Evolutionary conservation across 1,140 invertebrate genomes (phyloP).

Genomic region (Ceratosolen solmsi): DNA sequence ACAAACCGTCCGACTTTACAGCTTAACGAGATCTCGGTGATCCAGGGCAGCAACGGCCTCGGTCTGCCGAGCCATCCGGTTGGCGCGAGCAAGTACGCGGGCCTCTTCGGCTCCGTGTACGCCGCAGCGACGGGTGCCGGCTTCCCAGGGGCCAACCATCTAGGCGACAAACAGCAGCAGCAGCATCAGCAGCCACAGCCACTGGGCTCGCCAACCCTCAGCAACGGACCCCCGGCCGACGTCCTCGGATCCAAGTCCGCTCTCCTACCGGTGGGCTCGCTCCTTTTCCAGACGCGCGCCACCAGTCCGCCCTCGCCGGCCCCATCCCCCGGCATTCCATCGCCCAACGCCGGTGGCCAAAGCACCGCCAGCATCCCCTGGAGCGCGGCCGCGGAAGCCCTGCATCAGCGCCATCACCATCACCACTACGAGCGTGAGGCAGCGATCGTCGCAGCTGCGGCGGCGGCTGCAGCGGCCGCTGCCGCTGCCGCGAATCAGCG

Average conservation of each 20-base stretch:
- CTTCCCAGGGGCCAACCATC: conserved; percentile 20
- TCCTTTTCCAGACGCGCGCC: conserved; percentile 63
- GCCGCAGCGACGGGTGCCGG: conserved; percentile 61
- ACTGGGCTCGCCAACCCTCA: conserved; percentile 53
- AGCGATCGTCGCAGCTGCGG: conserved; percentile 27
- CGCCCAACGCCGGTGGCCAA: conserved; percentile 67
- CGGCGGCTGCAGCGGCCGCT: conserved; percentile 26
- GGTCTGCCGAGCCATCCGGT: conserved; percentile 61
- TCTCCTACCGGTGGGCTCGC: conserved; percentile 64
- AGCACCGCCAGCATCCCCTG: conserved; percentile 64
- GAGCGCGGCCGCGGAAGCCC: conserved; percentile 59
- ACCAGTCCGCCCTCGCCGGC: conserved; percentile 62
- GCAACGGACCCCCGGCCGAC: conserved; percentile 65
- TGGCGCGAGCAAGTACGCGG: conserved; percentile 68
- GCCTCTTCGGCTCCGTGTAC: conserved; percentile 69
- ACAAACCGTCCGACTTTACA: conserved; percentile 63
- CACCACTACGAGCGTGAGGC: conserved; percentile 68
- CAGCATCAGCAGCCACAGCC: not conserved
- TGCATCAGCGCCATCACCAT: conserved; percentile 61
- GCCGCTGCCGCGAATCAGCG: conserved; percentile 51
- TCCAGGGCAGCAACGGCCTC: conserved; percentile 74
- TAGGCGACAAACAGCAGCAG: conserved; percentile 10
- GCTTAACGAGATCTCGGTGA: conserved; percentile 80
- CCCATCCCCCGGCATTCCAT: conserved; percentile 65
- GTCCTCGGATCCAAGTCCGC: conserved; percentile 56